Percentiles rank a stretch among this genome's conserved stretches.
These are phyloP conservation scores for Anthoscopus minutus DNA, from an alignment of 2,113 vertebrate genomes.

Conservation along the genomic window DNA sequence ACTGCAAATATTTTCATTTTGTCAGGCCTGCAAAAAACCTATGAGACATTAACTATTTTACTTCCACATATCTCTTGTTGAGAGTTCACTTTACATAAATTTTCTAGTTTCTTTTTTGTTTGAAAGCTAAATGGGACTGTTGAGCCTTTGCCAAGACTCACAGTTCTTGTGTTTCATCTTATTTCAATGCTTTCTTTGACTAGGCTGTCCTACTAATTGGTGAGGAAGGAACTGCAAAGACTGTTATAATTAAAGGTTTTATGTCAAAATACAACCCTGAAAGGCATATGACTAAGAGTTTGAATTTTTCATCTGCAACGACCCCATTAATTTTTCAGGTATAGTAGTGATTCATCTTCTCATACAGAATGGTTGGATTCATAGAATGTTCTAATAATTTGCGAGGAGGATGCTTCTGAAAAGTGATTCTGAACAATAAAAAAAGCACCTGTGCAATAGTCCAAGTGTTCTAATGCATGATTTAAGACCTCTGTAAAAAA, in stretches of 20 bases:
- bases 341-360: not conserved
- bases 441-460: not conserved
- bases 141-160: not conserved
- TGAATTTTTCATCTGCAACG: conserved; percentile 96
- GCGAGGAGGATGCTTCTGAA: not conserved
- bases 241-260: conserved; percentile 90
- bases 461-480: not conserved
- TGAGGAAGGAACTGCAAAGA: conserved; percentile 96
- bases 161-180: not conserved
- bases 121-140: not conserved
- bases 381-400: not conserved
- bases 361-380: not conserved
- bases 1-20: not conserved
- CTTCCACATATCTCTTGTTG: not conserved
- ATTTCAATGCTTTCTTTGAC: not conserved
- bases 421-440: not conserved
- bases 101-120: not conserved
- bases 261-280: conserved; percentile 91
- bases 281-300: conserved; percentile 79
- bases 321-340: conserved; percentile 97
- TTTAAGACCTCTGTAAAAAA: not conserved
- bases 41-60: not conserved
- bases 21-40: not conserved
- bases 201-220: conserved; percentile 93
- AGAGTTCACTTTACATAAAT: not conserved